Base-by-base conservation (phyloP, 2,113 vertebrate genomes). In the Butorides virescens region DNA sequence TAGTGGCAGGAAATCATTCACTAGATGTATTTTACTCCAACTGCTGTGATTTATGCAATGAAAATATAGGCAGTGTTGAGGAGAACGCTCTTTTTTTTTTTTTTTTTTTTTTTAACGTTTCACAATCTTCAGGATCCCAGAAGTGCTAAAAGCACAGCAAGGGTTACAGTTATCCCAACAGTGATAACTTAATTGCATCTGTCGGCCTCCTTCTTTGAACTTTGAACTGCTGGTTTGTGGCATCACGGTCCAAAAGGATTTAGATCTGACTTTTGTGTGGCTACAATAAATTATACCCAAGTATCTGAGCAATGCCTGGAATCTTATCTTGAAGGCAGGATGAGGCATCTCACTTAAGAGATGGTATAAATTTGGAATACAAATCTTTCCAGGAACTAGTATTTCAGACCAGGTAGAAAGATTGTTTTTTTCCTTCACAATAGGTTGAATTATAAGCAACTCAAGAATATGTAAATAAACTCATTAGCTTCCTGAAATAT, bases 261-360 rank as follows among this genome's bases (percentile, higher is more conserved):
- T 98, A 98, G 98, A 97, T 97, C 97, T 98, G 97, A 97, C 97
- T 95, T 93, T 96, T 95, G 95, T 95, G 88, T 95, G 95, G 95
- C 94, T 97, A 98, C 97, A 98, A 98, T 98, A 98, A 98, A 98
- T 98, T 98, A 98, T 95, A 94, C 59, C 42, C 75, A 98, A 97
- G 93, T 97, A 98, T 98, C 97, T 97, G 84, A 98, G 97, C 97
- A 98, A 98, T 98, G 98, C 86, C 75, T 97, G 98, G 98, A 98
- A 98, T 98, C 96, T 98, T 98, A 98, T 98, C 98, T 98, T 95
- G 82, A 97, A 96, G 96, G 94, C 92, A 89, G 84, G 85, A 96
- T 91, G 93, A 96, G 58, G 93, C 83, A 97, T 92, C 89, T 93
- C 50, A 91, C 86, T 96, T 94, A 88, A 96, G 75, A 82, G 49